These are phyloP conservation scores for Hippopotamus amphibius DNA, from an alignment of 2,113 vertebrate genomes.

Conservation along the genomic window DNA sequence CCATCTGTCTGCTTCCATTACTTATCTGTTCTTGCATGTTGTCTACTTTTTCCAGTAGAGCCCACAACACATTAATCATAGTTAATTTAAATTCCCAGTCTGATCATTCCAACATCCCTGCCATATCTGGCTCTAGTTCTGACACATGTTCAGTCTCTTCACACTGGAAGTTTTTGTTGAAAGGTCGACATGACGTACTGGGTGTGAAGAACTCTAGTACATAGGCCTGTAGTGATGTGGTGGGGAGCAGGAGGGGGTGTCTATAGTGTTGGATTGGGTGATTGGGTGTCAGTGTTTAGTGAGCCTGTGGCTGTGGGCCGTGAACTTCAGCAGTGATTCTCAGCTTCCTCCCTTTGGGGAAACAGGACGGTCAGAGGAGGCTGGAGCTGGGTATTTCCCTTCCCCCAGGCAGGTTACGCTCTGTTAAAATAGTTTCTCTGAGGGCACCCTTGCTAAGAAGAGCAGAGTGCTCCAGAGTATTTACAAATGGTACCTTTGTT, in stretches of 20 bases:
- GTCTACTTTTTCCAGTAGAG: neutral
- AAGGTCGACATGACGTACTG: neutral
- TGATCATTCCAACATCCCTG: neutral
- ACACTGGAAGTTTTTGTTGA: neutral
- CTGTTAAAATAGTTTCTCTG: neutral
- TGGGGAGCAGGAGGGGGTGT: neutral
- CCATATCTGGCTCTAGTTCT: neutral
- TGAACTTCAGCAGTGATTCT: neutral
- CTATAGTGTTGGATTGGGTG: neutral
- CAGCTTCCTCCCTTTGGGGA: neutral
- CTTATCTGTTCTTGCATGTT: neutral
- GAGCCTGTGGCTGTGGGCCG: neutral
- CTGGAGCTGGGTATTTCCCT: neutral
- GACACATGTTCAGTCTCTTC: neutral
- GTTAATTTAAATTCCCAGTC: neutral
- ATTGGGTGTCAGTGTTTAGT: neutral
- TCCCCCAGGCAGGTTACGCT: neutral
- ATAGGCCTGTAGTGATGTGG: neutral
- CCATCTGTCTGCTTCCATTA: neutral
- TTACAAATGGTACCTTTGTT: neutral
- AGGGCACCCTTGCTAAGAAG: neutral
- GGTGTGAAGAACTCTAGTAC: neutral
- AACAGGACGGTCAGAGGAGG: neutral
- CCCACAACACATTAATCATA: neutral
- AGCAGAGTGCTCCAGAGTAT: neutral